These are phyloP conservation scores for Scaptomyza reducta DNA, from an alignment of 2,888 invertebrate species.

Conservation along the genomic window DNA sequence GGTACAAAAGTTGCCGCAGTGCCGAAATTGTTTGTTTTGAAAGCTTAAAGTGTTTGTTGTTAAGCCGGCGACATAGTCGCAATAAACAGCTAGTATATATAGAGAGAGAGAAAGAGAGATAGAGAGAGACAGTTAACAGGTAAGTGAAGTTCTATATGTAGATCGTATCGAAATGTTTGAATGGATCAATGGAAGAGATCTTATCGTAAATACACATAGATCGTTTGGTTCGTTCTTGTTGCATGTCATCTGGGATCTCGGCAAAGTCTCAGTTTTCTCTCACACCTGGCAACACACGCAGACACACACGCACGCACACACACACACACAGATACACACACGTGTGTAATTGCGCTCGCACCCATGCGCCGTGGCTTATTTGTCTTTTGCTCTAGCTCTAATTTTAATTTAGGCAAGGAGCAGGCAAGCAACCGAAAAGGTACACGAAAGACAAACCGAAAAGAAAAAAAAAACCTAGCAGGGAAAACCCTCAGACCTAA, in stretches of 20 bases:
- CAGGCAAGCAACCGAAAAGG: conserved; percentile 21
- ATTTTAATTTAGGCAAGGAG: conserved; percentile 74
- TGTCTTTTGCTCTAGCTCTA: conserved; percentile 76
- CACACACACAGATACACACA: too few species aligned
- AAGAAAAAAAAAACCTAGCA: conserved; percentile 2
- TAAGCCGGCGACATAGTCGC: conserved; percentile 66
- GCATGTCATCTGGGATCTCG: conserved; percentile 13
- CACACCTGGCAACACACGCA: conserved; percentile 59
- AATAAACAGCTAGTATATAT: conserved; percentile 1
- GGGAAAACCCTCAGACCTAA: conserved; percentile 44
- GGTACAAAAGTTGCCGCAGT: conserved; percentile 32
- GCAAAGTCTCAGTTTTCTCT: conserved; percentile 14
- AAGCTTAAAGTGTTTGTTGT: not conserved
- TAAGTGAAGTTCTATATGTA: conserved; percentile 28
- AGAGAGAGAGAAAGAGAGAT: not conserved
- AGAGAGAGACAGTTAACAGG: conserved; percentile 34
- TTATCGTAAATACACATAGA: conserved; percentile 14
- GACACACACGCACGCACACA: conserved; percentile 10
- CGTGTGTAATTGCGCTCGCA: conserved; percentile 61
- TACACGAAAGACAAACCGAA: not conserved
- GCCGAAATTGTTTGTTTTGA: conserved; percentile 1
- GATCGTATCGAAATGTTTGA: conserved; percentile 5
- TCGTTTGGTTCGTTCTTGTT: conserved; percentile 1
- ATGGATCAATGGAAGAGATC: conserved; percentile 3
- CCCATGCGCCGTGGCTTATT: conserved; percentile 58